Base-by-base conservation (phyloP, 2,888 invertebrate species). In the Spicauda simplicius region DNA sequence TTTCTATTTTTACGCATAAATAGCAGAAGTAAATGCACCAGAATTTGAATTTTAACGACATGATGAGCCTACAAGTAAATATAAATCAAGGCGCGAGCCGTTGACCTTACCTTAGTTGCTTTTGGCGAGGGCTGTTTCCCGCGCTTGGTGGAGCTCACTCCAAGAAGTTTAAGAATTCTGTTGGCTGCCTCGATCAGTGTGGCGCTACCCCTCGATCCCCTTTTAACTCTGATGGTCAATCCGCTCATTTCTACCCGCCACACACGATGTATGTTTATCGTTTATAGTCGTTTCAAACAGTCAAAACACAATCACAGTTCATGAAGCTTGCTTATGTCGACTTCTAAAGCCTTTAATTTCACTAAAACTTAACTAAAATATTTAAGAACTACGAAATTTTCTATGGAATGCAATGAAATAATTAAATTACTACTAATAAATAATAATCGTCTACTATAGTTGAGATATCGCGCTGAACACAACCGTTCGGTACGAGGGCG, bases 81-180 rank as follows among this genome's bases (percentile, higher is more conserved):
- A 76, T 76, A 70, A 79, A 53, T 53, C 80, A 79, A 77, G 80
- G 77, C 80, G 80, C 77, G 72, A 61, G 89, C 87, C 89, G 82
- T 83, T 88, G 90, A 89, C 86, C 90, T 90, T 89, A 93, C 93
- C 93, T 93, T 93, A 77, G 14, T 66, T 41, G 91, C 85, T 90
- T 92, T 93, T 80, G 92, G 87, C 78, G 93, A 91, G 84, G 91
- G 88, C 83, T 93, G 91, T 90, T 93, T 93, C 91, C 91, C 93
- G 90, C 93, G 93, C 87, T 93, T 93, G 76, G 90, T 85, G 70
- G 93, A 91, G 81, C 92, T 93, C 74, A 93, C 91, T 79, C 93
- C 93, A 74, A 93, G 90, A 79, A 93, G 80, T 77, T 93, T 88
- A 73, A 93, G 88, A 88, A 93, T 93, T 84, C 93, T 92, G 88